These are phyloP conservation scores for Amphipyra tragopoginis DNA, from an alignment of 2,888 invertebrate genomes.

Conservation along the genomic window DNA sequence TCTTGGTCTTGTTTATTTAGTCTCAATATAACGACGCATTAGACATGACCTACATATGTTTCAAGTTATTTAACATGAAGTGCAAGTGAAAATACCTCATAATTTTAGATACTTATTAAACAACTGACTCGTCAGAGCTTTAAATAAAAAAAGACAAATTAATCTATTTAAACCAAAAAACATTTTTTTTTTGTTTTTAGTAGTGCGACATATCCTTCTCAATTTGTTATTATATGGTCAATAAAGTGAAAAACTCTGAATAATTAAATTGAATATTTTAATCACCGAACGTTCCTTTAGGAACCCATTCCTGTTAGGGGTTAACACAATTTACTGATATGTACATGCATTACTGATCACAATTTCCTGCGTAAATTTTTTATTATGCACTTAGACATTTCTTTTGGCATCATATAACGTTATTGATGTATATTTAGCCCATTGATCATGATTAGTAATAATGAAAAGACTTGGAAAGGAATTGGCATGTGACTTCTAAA, in stretches of 20 bases:
- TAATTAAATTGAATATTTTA: too few species aligned
- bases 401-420: conserved; percentile 45
- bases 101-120: too few species aligned
- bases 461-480: conserved; percentile 24
- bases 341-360: conserved; percentile 34
- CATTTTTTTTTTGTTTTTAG: too few species aligned
- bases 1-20: conserved; percentile 64
- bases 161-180: too few species aligned
- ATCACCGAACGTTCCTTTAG: too few species aligned
- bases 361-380: conserved; percentile 34
- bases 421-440: conserved; percentile 54
- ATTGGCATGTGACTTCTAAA: conserved; percentile 27
- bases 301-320: conserved; percentile 2
- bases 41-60: conserved; percentile 61
- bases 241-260: too few species aligned
- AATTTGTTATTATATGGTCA: too few species aligned
- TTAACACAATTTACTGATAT: conserved; percentile 12
- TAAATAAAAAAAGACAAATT: too few species aligned
- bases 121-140: too few species aligned
- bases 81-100: too few species aligned
- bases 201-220: too few species aligned
- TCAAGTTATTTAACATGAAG: neutral
- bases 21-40: conserved; percentile 52
- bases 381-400: conserved; percentile 19
- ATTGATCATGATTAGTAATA: conserved; percentile 49